A percentile compares a stretch with the other conserved stretches of the same genome.
Conservation (phyloP, 1,140 invertebrate species). For the Orchestia grillus region DNA sequence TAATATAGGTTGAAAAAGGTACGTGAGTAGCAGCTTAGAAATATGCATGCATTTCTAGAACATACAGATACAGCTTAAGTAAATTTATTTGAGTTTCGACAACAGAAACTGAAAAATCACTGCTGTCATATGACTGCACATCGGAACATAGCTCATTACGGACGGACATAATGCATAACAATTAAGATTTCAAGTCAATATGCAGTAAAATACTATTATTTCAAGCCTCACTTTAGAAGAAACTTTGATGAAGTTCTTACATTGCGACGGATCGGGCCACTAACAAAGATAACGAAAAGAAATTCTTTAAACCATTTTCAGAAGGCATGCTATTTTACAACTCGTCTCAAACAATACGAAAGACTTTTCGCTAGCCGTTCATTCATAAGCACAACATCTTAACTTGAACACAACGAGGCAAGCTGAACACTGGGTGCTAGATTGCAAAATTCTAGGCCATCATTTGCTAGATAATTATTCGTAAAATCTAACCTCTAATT, state of each 20-base stretch:
- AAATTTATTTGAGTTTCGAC: not conserved
- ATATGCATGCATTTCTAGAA: not conserved
- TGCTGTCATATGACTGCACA: too few species aligned
- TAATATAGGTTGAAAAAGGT: not conserved
- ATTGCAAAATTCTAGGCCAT: not conserved
- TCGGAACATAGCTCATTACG: too few species aligned
- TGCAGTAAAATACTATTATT: not conserved
- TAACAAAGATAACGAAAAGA: too few species aligned
- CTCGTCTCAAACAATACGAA: not conserved
- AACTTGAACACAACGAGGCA: not conserved
- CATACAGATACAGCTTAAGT: not conserved
- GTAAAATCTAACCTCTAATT: not conserved
- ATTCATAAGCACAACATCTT: not conserved
- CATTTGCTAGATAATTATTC: not conserved
- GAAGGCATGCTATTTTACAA: not conserved
- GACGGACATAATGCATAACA: not conserved
- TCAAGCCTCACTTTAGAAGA: too few species aligned
- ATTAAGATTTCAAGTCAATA: not conserved
- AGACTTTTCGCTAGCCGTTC: not conserved
- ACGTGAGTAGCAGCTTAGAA: not conserved
- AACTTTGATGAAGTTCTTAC: too few species aligned
- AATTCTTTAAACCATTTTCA: too few species aligned
- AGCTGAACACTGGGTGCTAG: not conserved
- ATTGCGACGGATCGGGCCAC: too few species aligned
- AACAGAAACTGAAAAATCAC: not conserved